Evolutionary conservation across 2,888 invertebrate species (phyloP).

Genomic region (Meteorus colon): DNA sequence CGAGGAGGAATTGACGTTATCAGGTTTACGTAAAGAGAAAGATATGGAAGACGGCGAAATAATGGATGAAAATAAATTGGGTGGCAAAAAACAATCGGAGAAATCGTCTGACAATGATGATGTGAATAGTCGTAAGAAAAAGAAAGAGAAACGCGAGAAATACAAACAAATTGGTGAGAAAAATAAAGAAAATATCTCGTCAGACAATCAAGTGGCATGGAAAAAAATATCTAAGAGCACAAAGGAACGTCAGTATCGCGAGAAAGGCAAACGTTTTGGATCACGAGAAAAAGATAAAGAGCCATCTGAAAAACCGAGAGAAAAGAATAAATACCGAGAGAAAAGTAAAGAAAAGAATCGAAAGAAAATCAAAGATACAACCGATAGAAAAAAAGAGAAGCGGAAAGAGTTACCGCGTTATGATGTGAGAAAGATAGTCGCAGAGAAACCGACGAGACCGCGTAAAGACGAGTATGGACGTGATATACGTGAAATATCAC

Average conservation of each 20-base stretch:
- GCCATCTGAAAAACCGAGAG: slow-evolving; percentile 64
- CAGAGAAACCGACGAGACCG: slow-evolving; percentile 78
- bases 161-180: slow-evolving; percentile 72
- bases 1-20: slow-evolving; percentile 69
- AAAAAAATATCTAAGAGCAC: slow-evolving; percentile 87
- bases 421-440: slow-evolving; percentile 86
- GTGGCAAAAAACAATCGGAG: slow-evolving; percentile 61
- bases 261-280: slow-evolving; percentile 34
- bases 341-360: slow-evolving; percentile 62
- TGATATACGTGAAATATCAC: slow-evolving; percentile 75
- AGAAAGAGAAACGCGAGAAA: slow-evolving; percentile 76
- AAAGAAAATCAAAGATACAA: slow-evolving; percentile 66
- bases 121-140: slow-evolving; percentile 68
- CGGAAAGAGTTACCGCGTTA: slow-evolving; percentile 88
- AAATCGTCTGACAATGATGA: slow-evolving; percentile 63
- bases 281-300: slow-evolving; percentile 70
- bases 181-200: slow-evolving; percentile 75
- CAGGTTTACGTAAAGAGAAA: slow-evolving; percentile 70
- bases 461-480: slow-evolving; percentile 87
- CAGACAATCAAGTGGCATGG: slow-evolving; percentile 77
- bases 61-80: slow-evolving; percentile 36
- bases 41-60: slow-evolving; percentile 71
- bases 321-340: slow-evolving; percentile 53
- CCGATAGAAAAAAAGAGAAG: slow-evolving; percentile 76
- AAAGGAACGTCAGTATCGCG: slow-evolving; percentile 43